Percentiles rank a stretch among this genome's conserved stretches.
These are phyloP conservation scores for Ceratina australensis DNA, from an alignment of 1,140 invertebrate species.

Conservation along the genomic window DNA sequence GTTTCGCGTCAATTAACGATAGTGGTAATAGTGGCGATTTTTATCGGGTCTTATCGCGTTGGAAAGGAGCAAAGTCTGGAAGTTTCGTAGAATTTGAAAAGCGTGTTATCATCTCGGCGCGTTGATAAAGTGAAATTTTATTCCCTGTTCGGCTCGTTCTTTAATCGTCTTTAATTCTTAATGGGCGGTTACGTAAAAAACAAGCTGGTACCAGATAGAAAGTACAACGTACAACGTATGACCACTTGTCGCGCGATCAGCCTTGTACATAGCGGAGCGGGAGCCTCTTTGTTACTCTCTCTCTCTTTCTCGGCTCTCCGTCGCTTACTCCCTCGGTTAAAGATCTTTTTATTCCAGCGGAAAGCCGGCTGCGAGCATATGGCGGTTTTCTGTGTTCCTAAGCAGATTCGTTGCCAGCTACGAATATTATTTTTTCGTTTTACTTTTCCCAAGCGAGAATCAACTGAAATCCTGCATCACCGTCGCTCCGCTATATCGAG, in stretches of 20 bases:
- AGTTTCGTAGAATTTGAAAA: conserved; percentile 38
- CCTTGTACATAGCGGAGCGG: conserved; percentile 6
- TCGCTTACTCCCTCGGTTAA: not conserved
- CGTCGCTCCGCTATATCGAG: not conserved
- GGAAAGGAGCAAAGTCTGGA: conserved; percentile 13
- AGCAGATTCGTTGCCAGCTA: not conserved
- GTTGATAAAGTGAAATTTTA: conserved; percentile 66
- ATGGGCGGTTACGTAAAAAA: conserved; percentile 70
- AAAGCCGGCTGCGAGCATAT: conserved; percentile 38
- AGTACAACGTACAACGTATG: conserved; percentile 36
- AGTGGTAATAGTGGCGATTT: not conserved
- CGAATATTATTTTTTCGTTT: too few species aligned
- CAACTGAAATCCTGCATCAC: not conserved
- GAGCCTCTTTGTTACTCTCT: conserved; percentile 36
- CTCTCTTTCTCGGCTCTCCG: not conserved
- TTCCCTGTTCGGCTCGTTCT: conserved; percentile 25
- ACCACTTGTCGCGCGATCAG: conserved; percentile 44
- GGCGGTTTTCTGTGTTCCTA: conserved; percentile 23
- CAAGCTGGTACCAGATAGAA: conserved; percentile 32
- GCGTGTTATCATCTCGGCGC: conserved; percentile 32
- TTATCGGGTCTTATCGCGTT: conserved; percentile 18
- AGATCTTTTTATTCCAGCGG: conserved; percentile 37
- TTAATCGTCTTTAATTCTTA: conserved; percentile 66
- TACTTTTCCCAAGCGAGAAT: not conserved
- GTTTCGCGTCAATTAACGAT: not conserved